Base-by-base conservation (phyloP, 1,140 invertebrate genomes). In the Aphaenogaster rudis region DNA sequence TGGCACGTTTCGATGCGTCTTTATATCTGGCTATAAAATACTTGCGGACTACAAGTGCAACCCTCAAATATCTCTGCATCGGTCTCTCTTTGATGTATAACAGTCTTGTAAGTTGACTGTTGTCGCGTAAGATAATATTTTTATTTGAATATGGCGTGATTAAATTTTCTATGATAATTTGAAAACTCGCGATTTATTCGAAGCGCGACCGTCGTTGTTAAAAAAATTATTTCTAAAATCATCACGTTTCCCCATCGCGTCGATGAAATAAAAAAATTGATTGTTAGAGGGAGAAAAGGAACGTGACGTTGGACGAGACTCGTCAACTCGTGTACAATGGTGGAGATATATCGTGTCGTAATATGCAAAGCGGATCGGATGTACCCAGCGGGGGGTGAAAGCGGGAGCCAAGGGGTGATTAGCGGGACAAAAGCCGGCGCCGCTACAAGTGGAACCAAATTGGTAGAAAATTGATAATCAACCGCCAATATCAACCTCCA, bases 401-500 rank as follows among this genome's bases (percentile, higher is more conserved):
- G 93, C 91, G 90, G 94, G 91, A 94, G 92, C 92, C 93, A 91
- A 94, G 93, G 94, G 94, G 94, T 95, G 94, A 95, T 95, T 95
- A 95, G 94, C 92, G 92, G 93, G 92, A 95, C 94, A 95, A 95
- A 95, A 95, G 94, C 94, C 91, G 88, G 89, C 90, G 93, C 93
- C 91, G 92, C 92, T 95, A 95, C 94, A 95, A 95, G 94, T 95
- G 94, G 93, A 94, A 92, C 93, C 94, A 95, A 95, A 95, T 95
- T 95, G 94, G 94, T 94, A 95, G 94, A 95, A 95, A 95, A 95
- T 95, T 95, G 94, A 95, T 95, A 95, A 95, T 95, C 94, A 94
- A 94, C 92, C 91, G 89, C 93, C 93, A 93, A 94, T 93, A 93
- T 94, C 90, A 93, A 92, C 91, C 89, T 93, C 90, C 89, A 92